These are phyloP conservation scores for Drosophila chauvacae DNA, from an alignment of 1,140 invertebrate species.

Conservation along the genomic window DNA sequence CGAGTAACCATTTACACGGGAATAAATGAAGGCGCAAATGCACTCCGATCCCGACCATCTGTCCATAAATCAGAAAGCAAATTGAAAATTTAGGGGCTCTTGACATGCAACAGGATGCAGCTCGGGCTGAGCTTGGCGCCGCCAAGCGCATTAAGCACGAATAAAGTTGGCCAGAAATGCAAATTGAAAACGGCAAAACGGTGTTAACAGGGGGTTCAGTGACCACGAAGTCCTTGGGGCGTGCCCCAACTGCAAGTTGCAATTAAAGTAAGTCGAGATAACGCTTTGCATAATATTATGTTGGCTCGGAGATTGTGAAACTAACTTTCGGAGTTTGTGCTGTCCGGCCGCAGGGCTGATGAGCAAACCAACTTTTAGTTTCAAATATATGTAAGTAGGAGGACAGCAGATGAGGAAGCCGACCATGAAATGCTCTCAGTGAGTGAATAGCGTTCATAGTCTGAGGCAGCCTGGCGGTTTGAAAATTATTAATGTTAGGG, in stretches of 20 bases:
- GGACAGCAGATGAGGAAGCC: too few species aligned
- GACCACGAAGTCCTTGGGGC: constrained; percentile 23
- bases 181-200: constrained; percentile 45
- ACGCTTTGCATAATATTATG: constrained; percentile 15
- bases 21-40: constrained; percentile 40
- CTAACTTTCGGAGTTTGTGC: constrained; percentile 4
- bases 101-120: constrained; percentile 64
- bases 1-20: constrained; percentile 53
- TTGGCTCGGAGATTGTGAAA: background rate
- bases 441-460: background rate
- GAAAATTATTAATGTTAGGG: background rate
- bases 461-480: background rate
- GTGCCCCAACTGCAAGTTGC: constrained; percentile 8
- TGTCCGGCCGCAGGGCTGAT: constrained; percentile 1
- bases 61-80: constrained; percentile 55
- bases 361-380: constrained; percentile 9
- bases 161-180: constrained; percentile 34
- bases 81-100: constrained; percentile 54
- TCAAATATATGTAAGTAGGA: background rate
- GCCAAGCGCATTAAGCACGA: background rate
- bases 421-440: background rate
- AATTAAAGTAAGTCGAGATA: constrained; percentile 34
- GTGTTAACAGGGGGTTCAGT: constrained; percentile 56
- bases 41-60: constrained; percentile 31
- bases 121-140: background rate